These are phyloP conservation scores for Vulpes vulpes DNA, from an alignment of 2,113 vertebrate species.

Conservation along the genomic window DNA sequence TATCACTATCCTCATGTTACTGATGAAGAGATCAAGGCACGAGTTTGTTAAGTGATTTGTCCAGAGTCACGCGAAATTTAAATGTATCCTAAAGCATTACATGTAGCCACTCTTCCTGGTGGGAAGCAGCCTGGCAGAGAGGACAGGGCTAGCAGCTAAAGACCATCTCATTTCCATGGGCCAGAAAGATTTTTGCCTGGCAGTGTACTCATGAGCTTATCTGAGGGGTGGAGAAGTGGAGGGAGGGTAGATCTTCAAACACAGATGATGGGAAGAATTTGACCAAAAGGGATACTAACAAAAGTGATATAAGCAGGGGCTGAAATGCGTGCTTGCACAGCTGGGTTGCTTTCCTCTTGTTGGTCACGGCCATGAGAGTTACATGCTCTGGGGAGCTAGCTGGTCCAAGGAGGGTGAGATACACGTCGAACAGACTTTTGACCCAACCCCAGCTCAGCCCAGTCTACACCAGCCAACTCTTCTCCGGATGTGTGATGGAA, in stretches of 20 bases:
- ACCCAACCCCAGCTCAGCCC: slow-evolving; percentile 7
- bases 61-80: not conserved
- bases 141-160: not conserved
- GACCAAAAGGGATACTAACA: slow-evolving; percentile 4
- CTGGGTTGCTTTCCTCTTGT: not conserved
- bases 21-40: not conserved
- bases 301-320: not conserved
- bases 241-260: not conserved
- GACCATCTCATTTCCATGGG: not conserved
- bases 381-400: not conserved
- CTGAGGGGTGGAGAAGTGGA: not conserved
- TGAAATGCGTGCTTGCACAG: not conserved
- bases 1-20: not conserved
- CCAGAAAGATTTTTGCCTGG: slow-evolving; percentile 23
- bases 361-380: not conserved
- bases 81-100: not conserved
- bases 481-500: not conserved
- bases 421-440: not conserved
- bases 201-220: not conserved
- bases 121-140: slow-evolving; percentile 11
- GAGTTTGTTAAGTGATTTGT: not conserved
- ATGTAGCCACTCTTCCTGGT: not conserved
- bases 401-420: not conserved
- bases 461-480: not conserved
- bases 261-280: slow-evolving; percentile 38